Evolutionary conservation across 1,140 invertebrate species (phyloP), one percentile per base, ranked within the genome.

Genomic region (Ceratosolen solmsi): DNA sequence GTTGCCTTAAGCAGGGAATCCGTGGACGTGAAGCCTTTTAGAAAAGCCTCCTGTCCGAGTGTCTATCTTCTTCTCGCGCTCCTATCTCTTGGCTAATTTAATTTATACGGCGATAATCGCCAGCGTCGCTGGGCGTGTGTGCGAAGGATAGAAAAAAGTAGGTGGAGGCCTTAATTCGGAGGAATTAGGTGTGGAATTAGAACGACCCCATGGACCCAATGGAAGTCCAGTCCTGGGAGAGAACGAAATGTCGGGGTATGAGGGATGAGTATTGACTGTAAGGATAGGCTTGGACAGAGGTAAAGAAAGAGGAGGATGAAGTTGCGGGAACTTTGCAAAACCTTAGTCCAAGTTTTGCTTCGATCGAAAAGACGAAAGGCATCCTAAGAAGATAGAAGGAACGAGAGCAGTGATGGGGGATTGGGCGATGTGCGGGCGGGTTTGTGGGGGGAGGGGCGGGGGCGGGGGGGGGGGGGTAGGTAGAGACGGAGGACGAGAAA

Each of bases 151-250:
- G 1, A 22, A n/a, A 13, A 60, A 58, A 80, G 38, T 22, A 30
- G n/a, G 3, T 1, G 13, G n/a, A 82, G 49, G 30, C n/a, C 70
- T 73, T 74, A 73, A 82, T 82, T 79, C 75, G 41, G 0, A n/a
- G 58, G 70, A 73, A 82, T 82, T 78, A 78, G 68, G 65, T 73
- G 80, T 7, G 56, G 74, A 82, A 82, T 81, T 81, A 81, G 80
- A 81, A 81, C 30, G 68, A 58, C 41, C n/a, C 60, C 25, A 20
- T 22, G 22, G 51, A 15, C 15, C 9, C 8, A 9, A 25, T 54
- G 41, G 30, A 5, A 27, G 41, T 41, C 54, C 41, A 72, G 38
- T 25, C 9, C 25, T 41, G 36, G 46, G 25, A 54, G 25, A 54
- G 33, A 65, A 51, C n/a, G 27, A 78, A 41, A 65, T 25, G 51